These are phyloP conservation scores for Perizoma affinitatum DNA, from an alignment of 2,888 invertebrate species.

Conservation along the genomic window DNA sequence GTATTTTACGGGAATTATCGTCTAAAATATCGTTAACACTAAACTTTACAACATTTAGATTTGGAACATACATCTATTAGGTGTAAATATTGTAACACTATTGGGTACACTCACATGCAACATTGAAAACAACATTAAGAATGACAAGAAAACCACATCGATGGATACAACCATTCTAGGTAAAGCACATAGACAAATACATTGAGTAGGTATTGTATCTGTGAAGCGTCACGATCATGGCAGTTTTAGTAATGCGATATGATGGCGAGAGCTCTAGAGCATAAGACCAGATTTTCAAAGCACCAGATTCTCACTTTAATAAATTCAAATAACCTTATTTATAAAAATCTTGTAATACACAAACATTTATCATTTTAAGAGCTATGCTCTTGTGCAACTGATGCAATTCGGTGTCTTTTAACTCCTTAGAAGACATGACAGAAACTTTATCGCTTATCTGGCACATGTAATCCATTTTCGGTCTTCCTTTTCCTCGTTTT, in stretches of 20 bases:
- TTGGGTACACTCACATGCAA: constrained; percentile 60
- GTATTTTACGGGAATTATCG: constrained; percentile 1
- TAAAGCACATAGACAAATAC: constrained; percentile 27
- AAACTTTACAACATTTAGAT: constrained; percentile 19
- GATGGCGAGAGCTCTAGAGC: constrained; percentile 20
- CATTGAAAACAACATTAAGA: constrained; percentile 33
- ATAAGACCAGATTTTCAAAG: too few species aligned
- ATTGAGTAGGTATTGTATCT: constrained; percentile 14
- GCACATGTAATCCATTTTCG: too few species aligned
- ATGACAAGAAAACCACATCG: constrained; percentile 24
- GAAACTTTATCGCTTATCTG: too few species aligned
- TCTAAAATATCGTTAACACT: constrained; percentile 15
- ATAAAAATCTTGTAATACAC: too few species aligned
- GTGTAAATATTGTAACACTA: constrained; percentile 23
- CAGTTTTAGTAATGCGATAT: constrained; percentile 40
- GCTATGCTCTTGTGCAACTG: too few species aligned
- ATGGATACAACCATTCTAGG: constrained; percentile 22
- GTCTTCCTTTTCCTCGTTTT: too few species aligned
- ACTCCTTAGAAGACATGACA: too few species aligned
- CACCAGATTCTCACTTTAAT: too few species aligned
- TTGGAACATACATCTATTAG: constrained; percentile 20
- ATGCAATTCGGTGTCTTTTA: too few species aligned
- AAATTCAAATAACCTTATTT: too few species aligned
- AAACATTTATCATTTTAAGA: too few species aligned
- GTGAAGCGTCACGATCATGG: constrained; percentile 39